A percentile compares a stretch with the other conserved stretches of the same genome.
Evolutionary conservation across 1,140 invertebrate species (phyloP).

Genomic region (fruit fly (Drosophila melanogaster)): DNA sequence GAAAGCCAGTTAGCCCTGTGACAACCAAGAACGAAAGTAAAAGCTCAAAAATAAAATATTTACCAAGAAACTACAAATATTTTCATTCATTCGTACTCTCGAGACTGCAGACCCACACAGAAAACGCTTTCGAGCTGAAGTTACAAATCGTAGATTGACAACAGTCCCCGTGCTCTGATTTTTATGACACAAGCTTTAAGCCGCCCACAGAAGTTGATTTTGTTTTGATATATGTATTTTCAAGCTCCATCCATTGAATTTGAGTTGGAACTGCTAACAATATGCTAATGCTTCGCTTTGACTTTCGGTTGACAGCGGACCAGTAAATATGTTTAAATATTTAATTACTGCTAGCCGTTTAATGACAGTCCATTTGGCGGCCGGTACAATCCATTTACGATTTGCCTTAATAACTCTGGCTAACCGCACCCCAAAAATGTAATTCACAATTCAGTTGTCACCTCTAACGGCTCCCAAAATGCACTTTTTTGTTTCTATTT

Average conservation of each 20-base stretch:
- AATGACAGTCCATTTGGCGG: constrained; percentile 53
- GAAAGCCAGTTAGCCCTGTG: constrained; percentile 23
- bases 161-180: neutral
- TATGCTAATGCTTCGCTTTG: constrained; percentile 63
- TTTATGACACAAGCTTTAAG: constrained; percentile 15
- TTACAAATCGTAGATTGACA: constrained; percentile 17
- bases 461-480: constrained; percentile 22
- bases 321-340: constrained; percentile 64
- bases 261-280: constrained; percentile 25
- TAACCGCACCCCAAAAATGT: constrained; percentile 54
- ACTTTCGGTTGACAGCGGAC: constrained; percentile 45
- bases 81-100: constrained; percentile 13
- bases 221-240: constrained; percentile 23
- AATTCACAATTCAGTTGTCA: constrained; percentile 63
- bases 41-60: constrained; percentile 21
- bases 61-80: constrained; percentile 20
- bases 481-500: constrained; percentile 6
- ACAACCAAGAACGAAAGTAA: constrained; percentile 22
- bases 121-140: neutral
- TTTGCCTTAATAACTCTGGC: constrained; percentile 57
- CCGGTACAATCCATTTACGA: constrained; percentile 25
- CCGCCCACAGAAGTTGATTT: constrained; percentile 22
- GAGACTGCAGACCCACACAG: constrained; percentile 13
- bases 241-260: constrained; percentile 17
- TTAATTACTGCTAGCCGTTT: constrained; percentile 69